Evolutionary conservation across 2,797 vertebrate species (phyloP), one percentile per base, ranked within the genome.

Genomic region (Simalia tracyae): DNA sequence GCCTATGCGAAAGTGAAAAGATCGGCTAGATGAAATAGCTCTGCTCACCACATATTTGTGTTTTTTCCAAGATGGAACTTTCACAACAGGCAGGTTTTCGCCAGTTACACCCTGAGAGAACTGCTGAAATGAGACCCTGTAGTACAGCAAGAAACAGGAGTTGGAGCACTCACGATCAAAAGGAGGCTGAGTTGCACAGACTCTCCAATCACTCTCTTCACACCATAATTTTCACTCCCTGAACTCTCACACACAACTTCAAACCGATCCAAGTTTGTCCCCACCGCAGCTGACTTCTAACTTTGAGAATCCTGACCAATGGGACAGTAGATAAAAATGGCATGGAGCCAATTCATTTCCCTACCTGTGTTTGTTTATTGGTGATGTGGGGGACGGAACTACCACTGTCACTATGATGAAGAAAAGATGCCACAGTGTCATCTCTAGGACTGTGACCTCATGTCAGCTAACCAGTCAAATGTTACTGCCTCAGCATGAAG

Each of bases 11-110:
- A 84, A 28, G 24, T 54, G 84, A 57, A 66, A 86, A 85, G 14
- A 66, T 50, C 50, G 2, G 59, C 56, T 84, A 68, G 68, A 59
- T 22, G 19, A 24, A 36, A 28, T 6, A 42, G 54, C 31, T n/a
- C 57, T 91, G 93, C 96, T 96, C 92, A 94, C 95, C 91, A 11
- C 89, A 15, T 92, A 59, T 88, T 94, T 96, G 42, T 17, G 86
- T 92, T 95, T 96, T 93, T 95, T 95, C 24, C 46, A 54, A 87
- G 93, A 84, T 64, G 42, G 89, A 68, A 4, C 0, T 84, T 95
- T 95, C 90, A 93, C 59, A 7, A 46, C 15, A 14, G 0, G 4
- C 4, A 31, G 3, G 3, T 0, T 19, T 42, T 91, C 91, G 46
- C 31, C 3, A n/a, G 4, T 17, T 6, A 60, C 19, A 91, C 1